Conservation (phyloP, 2,113 vertebrate genomes). For the Vidua chalybeata region DNA sequence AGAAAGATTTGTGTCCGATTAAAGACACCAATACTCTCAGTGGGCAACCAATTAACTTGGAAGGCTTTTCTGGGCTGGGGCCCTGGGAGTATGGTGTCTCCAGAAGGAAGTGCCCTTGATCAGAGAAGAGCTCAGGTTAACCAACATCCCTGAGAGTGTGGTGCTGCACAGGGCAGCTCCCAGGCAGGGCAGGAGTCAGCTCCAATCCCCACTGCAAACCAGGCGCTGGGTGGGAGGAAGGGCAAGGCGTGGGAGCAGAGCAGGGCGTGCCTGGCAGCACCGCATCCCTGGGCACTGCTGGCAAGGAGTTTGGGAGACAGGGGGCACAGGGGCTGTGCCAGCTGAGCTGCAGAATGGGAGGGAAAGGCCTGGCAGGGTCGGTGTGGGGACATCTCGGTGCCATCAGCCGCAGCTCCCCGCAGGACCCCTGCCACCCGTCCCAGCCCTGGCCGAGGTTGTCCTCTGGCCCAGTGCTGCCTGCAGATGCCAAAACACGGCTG, state of each 20-base stretch:
- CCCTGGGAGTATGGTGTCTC: neutral
- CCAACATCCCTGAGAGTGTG: rapidly evolving
- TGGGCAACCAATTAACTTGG: neutral
- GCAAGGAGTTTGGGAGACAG: rapidly evolving
- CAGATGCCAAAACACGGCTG: neutral
- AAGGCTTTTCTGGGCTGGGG: neutral
- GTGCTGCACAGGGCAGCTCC: rapidly evolving
- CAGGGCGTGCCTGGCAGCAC: neutral
- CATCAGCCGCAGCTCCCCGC: rapidly evolving
- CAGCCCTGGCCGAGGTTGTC: rapidly evolving
- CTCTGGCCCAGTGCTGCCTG: rapidly evolving
- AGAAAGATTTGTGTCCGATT: neutral
- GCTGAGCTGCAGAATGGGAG: rapidly evolving
- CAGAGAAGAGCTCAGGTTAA: rapidly evolving
- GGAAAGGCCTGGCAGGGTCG: neutral
- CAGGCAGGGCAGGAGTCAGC: neutral
- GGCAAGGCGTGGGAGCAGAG: rapidly evolving
- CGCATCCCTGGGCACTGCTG: rapidly evolving
- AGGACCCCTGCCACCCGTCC: neutral
- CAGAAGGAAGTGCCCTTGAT: neutral
- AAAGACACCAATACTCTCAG: neutral
- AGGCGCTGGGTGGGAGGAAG: rapidly evolving
- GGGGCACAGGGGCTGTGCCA: neutral
- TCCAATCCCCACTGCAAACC: rapidly evolving
- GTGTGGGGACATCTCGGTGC: neutral